Base-by-base conservation (phyloP, 2,888 invertebrate species). In the Villa cingulata region DNA sequence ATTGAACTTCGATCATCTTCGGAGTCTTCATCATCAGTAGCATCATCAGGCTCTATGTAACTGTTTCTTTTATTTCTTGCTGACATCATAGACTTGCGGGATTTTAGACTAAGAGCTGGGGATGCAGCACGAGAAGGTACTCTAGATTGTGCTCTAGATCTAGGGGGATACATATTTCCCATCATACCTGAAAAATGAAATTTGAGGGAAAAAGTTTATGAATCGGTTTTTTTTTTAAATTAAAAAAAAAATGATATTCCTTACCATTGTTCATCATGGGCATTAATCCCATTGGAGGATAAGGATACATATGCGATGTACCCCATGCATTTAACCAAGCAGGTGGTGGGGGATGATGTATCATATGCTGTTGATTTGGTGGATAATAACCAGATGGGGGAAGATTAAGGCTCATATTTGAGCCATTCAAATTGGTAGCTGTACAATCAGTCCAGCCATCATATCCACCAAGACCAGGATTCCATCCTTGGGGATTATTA, bases 21-120 rank as follows among this genome's bases (percentile, higher is more conserved):
- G 41, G 81, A 81, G 2, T 81, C 80, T 53, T 80, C 80, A 16
- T 80, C 82, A 53, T 78, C 77, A 56, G 60, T 74, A 52, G 73
- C 73, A 4, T 72, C 66, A 37, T 73, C 73, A 38, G 72, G 72
- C 34, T 73, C 72, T 2, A 60, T 58, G 41, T 68, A 70, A 46
- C 68, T 70, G 48, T 60, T 68, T 42, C 68, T 65, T 47, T 68
- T 64, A 27, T 74, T 72, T 55, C 76, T 71, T 29, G 75, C 72
- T 49, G 77, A 72, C 29, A 73, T 71, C 59, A 80, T 72, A 0
- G 86, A 85, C 54, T 83, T 77, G 32, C 83, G 75, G 4, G 83
- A 81, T 54, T 81, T 77, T 44, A 77, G 59, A 58, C 84, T 85
- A 50, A 78, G 73, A 1, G 84, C 78, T 0, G 82, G 82, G 1